phyloP scores from a whole-genome alignment of 2,888 invertebrate genomes.

The Archips xylosteana region DNA sequence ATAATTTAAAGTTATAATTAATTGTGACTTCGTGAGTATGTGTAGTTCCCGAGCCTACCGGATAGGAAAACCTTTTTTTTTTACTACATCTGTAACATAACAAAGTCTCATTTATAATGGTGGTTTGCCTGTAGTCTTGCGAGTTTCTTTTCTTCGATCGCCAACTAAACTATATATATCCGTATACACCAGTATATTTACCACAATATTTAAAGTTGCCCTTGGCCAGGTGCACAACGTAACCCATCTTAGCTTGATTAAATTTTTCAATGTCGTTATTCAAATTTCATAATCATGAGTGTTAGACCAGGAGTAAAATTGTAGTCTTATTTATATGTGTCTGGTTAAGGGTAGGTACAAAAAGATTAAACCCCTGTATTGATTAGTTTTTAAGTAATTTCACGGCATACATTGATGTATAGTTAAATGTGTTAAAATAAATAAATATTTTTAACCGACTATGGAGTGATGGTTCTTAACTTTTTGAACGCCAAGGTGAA shows the following conservation, averaged over 20 bases:
- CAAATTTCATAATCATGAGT: not conserved
- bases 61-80: too few species aligned
- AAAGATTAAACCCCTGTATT: not conserved
- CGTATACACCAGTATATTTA: not conserved
- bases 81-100: not conserved
- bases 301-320: not conserved
- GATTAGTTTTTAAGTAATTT: slow-evolving; percentile 3
- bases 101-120: not conserved
- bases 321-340: not conserved
- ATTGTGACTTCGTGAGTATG: too few species aligned
- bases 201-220: not conserved
- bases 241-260: not conserved
- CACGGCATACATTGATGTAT: not conserved
- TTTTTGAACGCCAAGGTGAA: not conserved
- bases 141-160: slow-evolving; percentile 2
- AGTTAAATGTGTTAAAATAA: slow-evolving; percentile 1
- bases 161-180: not conserved
- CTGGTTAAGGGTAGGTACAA: not conserved
- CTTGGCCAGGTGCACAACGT: not conserved
- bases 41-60: too few species aligned
- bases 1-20: too few species aligned
- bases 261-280: not conserved
- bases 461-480: not conserved
- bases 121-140: not conserved
- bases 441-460: slow-evolving; percentile 2